phyloP scores from a whole-genome alignment of 2,888 invertebrate species.

The Eurytoma californica region DNA sequence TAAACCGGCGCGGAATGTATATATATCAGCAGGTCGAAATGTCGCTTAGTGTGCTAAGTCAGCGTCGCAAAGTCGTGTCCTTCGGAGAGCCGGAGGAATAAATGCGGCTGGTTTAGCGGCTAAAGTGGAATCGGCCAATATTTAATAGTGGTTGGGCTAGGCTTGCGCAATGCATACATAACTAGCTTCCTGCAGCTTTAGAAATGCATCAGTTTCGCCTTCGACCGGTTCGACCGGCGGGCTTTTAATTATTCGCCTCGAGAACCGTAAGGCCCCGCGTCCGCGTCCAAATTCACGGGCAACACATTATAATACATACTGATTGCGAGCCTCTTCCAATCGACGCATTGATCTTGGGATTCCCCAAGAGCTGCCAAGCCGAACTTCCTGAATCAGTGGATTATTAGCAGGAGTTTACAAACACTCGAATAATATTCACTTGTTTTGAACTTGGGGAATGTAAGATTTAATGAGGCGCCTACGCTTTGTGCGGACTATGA shows the following conservation, averaged over 20 bases:
- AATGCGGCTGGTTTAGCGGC: slow-evolving; percentile 19
- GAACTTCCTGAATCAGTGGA: too few relatives aligned
- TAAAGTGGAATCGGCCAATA: slow-evolving; percentile 20
- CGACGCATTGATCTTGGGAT: too few relatives aligned
- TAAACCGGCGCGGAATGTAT: not conserved
- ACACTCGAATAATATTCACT: too few relatives aligned
- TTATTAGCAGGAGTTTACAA: too few relatives aligned
- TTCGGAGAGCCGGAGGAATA: slow-evolving; percentile 17
- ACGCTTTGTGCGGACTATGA: too few relatives aligned
- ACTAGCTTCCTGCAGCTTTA: slow-evolving; percentile 39
- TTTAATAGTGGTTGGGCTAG: slow-evolving; percentile 14
- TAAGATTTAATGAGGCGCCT: too few relatives aligned
- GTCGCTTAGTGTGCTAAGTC: slow-evolving; percentile 15
- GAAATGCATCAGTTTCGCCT: slow-evolving; percentile 41
- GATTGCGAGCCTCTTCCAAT: too few relatives aligned
- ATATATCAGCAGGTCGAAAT: not conserved
- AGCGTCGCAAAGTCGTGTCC: not conserved
- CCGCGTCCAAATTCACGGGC: slow-evolving; percentile 16
- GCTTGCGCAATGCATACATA: slow-evolving; percentile 33
- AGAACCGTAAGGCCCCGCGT: not conserved
- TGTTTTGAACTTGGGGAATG: too few relatives aligned
- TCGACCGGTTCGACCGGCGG: slow-evolving; percentile 27
- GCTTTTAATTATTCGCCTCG: slow-evolving; percentile 29
- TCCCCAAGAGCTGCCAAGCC: too few relatives aligned
- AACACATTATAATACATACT: too few relatives aligned